Evolutionary conservation across 2,888 invertebrate genomes (phyloP), one percentile per base, ranked within the genome.

Genomic region (Buathra laborator): DNA sequence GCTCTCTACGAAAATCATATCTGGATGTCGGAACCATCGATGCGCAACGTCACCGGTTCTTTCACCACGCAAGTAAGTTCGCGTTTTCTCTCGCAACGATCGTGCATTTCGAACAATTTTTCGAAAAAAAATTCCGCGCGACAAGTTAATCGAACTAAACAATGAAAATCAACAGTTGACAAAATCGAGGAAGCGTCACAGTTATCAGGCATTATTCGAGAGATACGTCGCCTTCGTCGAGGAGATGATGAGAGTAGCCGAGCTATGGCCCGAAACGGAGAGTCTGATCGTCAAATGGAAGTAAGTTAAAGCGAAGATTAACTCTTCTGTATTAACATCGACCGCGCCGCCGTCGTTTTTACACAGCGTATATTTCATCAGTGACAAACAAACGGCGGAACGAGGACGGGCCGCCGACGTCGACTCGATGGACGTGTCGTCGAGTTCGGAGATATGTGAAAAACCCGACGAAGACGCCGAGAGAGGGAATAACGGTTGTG

Each of bases 1-100:
- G 95, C 95, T 89, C 94, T 96, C 86, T 96, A 96, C 93, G 96
- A 96, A 84, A 95, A 91, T 85, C 93, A 92, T 86, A 93, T 94
- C 66, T 94, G 93, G 85, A 94, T 88, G 87, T 88, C 94, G 59
- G 95, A 96, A 91, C 94, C 95, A 64, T 92, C 95, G 71, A 94
- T 96, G 85, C 95, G 95, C 89, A 95, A 94, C 87, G 79, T 83
- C 10, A 85, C 85, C 19, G 83, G 79, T 48, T 80, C 83, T 19
- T 85, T 85, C 46, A 80, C 85, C 12, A 85, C 80, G 78, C 95
- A 95, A 92, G 94, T 95, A 88, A 93, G 83, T 53, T 56, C 80
- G 59, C 3, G 80, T 76, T 4, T 19, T 62, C 68, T 53, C 16
- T 16, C 51, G 48, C 29, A 44, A 0, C 2, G 53, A n/a, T 1